These are phyloP conservation scores for Labeo calbasu DNA, from an alignment of 2,797 vertebrate genomes.

Conservation along the genomic window DNA sequence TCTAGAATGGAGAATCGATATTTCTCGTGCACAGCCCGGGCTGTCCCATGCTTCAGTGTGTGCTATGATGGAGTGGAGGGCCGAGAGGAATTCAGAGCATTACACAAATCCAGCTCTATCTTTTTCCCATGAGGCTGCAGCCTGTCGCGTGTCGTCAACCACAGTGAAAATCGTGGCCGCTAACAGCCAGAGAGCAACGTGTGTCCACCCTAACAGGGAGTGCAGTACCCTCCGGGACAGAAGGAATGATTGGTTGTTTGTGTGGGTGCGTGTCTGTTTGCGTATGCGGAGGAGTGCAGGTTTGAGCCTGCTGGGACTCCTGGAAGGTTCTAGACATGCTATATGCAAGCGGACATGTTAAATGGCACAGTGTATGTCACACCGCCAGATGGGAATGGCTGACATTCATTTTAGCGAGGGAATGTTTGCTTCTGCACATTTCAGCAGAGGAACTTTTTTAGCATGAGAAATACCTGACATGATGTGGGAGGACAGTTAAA, in stretches of 20 bases:
- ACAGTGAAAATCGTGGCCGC: constrained; percentile 97
- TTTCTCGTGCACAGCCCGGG: constrained; percentile 37
- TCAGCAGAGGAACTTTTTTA: constrained; percentile 9
- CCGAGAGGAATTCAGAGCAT: constrained; percentile 54
- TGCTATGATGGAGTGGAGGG: constrained; percentile 54
- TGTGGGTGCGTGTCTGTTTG: constrained; percentile 45
- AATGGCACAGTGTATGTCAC: constrained; percentile 42
- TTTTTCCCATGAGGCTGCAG: constrained; percentile 90
- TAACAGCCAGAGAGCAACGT: constrained; percentile 95
- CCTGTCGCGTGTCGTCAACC: constrained; percentile 99
- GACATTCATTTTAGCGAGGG: constrained; percentile 26
- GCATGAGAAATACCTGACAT: constrained; percentile 8
- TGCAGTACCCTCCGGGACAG: constrained; percentile 61
- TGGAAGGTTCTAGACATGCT: constrained; percentile 35
- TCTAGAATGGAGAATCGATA: constrained; percentile 55
- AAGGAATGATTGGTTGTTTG: constrained; percentile 53
- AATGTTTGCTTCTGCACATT: constrained; percentile 7
- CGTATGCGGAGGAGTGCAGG: constrained; percentile 66
- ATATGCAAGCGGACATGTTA: constrained; percentile 40
- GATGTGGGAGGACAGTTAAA: constrained; percentile 24
- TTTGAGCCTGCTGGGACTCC: constrained; percentile 65
- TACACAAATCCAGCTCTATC: constrained; percentile 55
- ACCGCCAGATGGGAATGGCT: constrained; percentile 35
- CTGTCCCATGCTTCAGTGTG: constrained; percentile 45
- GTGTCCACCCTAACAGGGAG: constrained; percentile 84